Percentiles rank a stretch among this genome's conserved stretches.
Evolutionary conservation across 2,888 invertebrate species (phyloP).

Genomic region (Melangyna quadrimaculata): DNA sequence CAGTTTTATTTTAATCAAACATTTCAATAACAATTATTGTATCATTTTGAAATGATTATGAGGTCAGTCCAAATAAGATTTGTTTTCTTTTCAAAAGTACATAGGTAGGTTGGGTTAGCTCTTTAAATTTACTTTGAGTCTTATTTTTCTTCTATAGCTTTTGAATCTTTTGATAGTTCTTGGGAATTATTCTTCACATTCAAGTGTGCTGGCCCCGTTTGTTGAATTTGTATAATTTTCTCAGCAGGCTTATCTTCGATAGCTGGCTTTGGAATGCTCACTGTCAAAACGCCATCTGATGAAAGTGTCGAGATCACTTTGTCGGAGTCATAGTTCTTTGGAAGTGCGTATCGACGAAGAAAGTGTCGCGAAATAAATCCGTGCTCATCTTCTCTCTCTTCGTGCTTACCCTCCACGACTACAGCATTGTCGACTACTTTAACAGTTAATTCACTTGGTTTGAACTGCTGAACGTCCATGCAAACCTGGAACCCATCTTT

Average conservation of each 20-base stretch:
- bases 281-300: slow-evolving; percentile 87
- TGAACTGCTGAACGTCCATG: slow-evolving; percentile 88
- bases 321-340: slow-evolving; percentile 88
- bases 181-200: slow-evolving; percentile 80
- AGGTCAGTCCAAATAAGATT: neutral
- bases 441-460: slow-evolving; percentile 88
- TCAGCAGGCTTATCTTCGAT: slow-evolving; percentile 80
- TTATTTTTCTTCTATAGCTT: neutral
- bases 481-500: slow-evolving; percentile 86
- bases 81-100: neutral
- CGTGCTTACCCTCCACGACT: slow-evolving; percentile 89
- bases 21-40: too few relatives aligned
- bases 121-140: neutral
- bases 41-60: too few relatives aligned
- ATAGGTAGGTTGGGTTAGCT: too few relatives aligned
- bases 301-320: slow-evolving; percentile 88
- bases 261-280: slow-evolving; percentile 84
- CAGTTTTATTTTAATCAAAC: too few relatives aligned
- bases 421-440: slow-evolving; percentile 88
- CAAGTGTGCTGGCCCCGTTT: slow-evolving; percentile 84
- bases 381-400: slow-evolving; percentile 87
- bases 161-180: neutral
- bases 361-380: slow-evolving; percentile 89
- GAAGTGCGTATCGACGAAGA: slow-evolving; percentile 87
- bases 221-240: slow-evolving; percentile 84